phyloP scores from a whole-genome alignment of 2,113 vertebrate genomes.

The Donacobius atricapilla region DNA sequence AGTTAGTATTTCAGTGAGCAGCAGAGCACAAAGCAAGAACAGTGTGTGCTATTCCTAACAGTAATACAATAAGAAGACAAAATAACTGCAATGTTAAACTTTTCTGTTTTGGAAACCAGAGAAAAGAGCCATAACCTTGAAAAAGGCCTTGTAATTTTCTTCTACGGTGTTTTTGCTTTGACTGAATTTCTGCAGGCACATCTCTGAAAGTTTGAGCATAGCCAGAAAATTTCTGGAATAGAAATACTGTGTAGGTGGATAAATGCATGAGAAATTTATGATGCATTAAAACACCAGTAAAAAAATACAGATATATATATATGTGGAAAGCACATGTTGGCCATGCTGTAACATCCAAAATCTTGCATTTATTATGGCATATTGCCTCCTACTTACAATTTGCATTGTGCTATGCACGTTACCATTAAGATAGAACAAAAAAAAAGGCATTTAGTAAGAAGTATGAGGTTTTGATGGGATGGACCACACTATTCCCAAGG shows the following conservation, averaged over 20 bases:
- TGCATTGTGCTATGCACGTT: background rate
- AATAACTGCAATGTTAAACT: background rate
- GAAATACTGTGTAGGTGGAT: background rate
- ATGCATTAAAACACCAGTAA: background rate
- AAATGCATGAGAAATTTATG: background rate
- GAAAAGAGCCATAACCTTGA: background rate
- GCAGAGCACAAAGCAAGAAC: background rate
- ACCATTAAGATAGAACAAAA: background rate
- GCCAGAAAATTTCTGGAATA: background rate
- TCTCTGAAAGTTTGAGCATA: background rate
- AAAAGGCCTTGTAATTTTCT: background rate
- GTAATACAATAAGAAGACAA: background rate
- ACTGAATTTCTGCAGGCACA: background rate
- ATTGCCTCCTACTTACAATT: background rate
- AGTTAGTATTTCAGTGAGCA: background rate
- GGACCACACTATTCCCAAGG: background rate
- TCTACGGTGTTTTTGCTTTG: background rate
- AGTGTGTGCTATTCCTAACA: background rate
- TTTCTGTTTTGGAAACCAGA: background rate
- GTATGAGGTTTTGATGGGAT: background rate
- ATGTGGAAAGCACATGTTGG: background rate
- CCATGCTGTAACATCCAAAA: background rate
- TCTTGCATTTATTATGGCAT: background rate
- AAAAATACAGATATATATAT: background rate
- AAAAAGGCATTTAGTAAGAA: background rate